phyloP scores from a whole-genome alignment of 2,113 vertebrate species.

The Gavialis gangeticus region DNA sequence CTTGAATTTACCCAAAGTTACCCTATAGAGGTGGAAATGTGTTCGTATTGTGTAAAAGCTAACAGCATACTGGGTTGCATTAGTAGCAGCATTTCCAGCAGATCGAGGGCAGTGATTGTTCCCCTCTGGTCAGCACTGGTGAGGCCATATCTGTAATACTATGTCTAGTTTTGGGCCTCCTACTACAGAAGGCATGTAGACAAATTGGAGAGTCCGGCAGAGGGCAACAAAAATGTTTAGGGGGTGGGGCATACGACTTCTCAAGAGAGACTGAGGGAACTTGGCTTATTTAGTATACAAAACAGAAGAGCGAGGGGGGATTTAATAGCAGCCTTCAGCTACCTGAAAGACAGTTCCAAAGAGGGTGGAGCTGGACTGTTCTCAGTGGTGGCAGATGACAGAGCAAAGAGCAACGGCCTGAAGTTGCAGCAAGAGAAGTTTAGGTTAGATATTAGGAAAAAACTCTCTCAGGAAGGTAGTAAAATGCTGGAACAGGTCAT shows the following conservation, averaged over 20 bases:
- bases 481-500: neutral
- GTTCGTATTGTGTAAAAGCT: neutral
- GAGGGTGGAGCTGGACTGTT: neutral
- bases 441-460: neutral
- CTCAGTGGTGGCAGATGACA: neutral
- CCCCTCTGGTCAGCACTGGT: neutral
- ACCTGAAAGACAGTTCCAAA: neutral
- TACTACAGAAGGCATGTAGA: neutral
- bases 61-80: neutral
- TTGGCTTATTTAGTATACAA: neutral
- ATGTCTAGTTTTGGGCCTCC: neutral
- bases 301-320: neutral
- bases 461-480: rapidly evolving
- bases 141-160: neutral
- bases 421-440: neutral
- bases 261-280: neutral
- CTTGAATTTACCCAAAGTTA: no score
- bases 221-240: neutral
- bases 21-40: no score
- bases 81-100: neutral
- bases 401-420: rapidly evolving
- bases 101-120: neutral
- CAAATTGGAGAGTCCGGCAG: neutral
- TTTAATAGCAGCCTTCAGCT: neutral
- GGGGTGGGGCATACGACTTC: neutral